Percentiles rank a stretch among this genome's conserved stretches.
These are phyloP conservation scores for Caenorhabditis imperialis DNA, from an alignment of 2,888 invertebrate genomes.

Conservation along the genomic window DNA sequence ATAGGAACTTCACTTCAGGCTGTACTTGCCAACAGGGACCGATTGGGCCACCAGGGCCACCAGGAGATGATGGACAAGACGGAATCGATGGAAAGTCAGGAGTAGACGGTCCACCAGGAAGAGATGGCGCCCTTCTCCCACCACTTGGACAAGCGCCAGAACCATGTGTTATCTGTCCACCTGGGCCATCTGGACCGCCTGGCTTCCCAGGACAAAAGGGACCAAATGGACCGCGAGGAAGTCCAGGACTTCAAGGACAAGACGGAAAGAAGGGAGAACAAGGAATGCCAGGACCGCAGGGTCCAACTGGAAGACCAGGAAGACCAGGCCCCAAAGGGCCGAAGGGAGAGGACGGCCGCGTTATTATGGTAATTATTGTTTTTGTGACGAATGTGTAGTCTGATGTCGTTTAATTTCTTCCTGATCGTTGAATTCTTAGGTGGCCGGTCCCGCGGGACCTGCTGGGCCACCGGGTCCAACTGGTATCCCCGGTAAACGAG, in stretches of 20 bases:
- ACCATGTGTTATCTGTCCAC: constrained; percentile 77
- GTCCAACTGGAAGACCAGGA: constrained; percentile 68
- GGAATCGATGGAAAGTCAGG: constrained; percentile 65
- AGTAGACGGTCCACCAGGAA: constrained; percentile 57
- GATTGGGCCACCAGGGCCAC: constrained; percentile 61
- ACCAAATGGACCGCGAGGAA: constrained; percentile 69
- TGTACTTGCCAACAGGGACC: constrained; percentile 65
- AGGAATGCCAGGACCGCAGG: constrained; percentile 75
- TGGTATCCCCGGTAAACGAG: constrained; percentile 59
- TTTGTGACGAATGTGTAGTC: constrained; percentile 2
- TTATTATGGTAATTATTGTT: constrained; percentile 55
- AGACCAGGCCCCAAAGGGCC: constrained; percentile 65
- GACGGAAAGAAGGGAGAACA: constrained; percentile 74
- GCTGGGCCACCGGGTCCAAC: constrained; percentile 60
- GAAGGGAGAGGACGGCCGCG: constrained; percentile 63
- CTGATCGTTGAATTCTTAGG: constrained; percentile 33
- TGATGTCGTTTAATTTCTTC: neutral
- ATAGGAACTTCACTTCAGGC: constrained; percentile 14
- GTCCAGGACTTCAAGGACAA: constrained; percentile 69
- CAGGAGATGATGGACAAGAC: constrained; percentile 65
- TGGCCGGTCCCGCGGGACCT: constrained; percentile 65
- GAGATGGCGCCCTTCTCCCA: constrained; percentile 57
- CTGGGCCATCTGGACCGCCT: constrained; percentile 71
- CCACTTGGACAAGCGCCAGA: constrained; percentile 64
- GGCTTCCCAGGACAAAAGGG: constrained; percentile 74